These are phyloP conservation scores for Pseudopleuronectes americanus DNA, from an alignment of 2,797 vertebrate species.

Conservation along the genomic window DNA sequence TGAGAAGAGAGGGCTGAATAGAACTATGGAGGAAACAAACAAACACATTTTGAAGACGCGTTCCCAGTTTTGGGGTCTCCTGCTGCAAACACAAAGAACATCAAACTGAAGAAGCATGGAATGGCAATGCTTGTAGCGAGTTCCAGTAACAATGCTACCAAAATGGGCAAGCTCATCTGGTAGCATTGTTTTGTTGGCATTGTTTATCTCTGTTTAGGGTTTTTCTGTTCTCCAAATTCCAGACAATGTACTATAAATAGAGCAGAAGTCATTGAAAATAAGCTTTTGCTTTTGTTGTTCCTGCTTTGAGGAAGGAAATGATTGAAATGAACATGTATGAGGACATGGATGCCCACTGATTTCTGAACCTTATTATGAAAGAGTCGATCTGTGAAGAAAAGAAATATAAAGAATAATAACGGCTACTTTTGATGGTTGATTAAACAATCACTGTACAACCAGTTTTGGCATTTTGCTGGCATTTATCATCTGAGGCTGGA, in stretches of 20 bases:
- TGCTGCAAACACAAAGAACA: constrained; percentile 50
- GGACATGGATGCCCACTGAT: constrained; percentile 16
- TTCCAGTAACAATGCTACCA: constrained; percentile 55
- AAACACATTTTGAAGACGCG: constrained; percentile 56
- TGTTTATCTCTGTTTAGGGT: constrained; percentile 60
- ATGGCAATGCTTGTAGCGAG: constrained; percentile 43
- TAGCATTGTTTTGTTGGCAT: constrained; percentile 64
- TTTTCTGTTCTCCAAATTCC: constrained; percentile 36
- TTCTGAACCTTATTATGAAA: constrained; percentile 17
- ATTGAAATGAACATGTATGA: constrained; percentile 16
- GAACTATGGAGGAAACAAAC: constrained; percentile 58
- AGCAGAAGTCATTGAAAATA: constrained; percentile 49
- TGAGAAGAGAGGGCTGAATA: constrained; percentile 51
- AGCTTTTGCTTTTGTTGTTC: constrained; percentile 36
- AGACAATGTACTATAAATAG: constrained; percentile 56
- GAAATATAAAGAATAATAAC: constrained; percentile 23
- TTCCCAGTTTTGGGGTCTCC: constrained; percentile 42
- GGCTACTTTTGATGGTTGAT: constrained; percentile 43
- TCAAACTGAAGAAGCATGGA: constrained; percentile 45
- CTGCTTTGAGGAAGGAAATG: constrained; percentile 42
- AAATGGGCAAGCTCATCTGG: constrained; percentile 52
- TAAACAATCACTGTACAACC: constrained; percentile 37
- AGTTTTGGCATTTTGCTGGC: constrained; percentile 60
- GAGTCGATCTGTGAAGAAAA: background rate
- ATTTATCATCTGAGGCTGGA: constrained; percentile 53